phyloP scores from a whole-genome alignment of 2,113 vertebrate genomes.

The Drymodes brunneopygia region DNA sequence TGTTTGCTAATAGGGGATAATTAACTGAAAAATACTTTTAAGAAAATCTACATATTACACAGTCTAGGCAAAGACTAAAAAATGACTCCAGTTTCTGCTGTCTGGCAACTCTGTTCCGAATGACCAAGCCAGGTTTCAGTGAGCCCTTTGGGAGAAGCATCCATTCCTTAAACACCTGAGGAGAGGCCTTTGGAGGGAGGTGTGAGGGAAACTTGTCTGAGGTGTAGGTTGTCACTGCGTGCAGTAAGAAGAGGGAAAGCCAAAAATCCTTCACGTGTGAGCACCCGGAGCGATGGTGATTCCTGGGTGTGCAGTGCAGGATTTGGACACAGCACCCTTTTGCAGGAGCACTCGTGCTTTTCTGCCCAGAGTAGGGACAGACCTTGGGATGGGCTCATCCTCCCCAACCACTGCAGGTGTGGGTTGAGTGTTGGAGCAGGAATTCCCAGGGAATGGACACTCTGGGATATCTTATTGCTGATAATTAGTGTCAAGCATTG shows the following conservation, averaged over 20 bases:
- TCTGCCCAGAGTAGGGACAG: neutral
- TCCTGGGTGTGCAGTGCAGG: no score
- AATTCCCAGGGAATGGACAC: neutral
- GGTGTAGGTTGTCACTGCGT: neutral
- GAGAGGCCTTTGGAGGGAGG: neutral
- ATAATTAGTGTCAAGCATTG: neutral
- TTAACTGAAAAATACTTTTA: neutral
- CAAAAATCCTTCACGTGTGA: neutral
- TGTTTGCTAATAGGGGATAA: neutral
- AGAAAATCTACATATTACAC: neutral
- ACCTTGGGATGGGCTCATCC: neutral
- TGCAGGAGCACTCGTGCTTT: neutral
- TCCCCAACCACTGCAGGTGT: accelerated
- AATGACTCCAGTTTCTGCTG: neutral
- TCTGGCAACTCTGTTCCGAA: neutral
- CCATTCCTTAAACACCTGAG: neutral
- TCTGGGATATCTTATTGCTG: neutral
- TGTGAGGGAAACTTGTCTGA: neutral
- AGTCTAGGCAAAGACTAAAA: neutral
- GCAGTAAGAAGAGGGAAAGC: neutral
- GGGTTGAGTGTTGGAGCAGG: neutral
- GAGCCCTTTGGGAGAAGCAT: neutral
- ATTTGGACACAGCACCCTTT: neutral
- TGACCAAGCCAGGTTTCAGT: neutral
- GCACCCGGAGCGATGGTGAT: accelerated